Conservation (phyloP, 2,888 invertebrate genomes). For the Liodrosophila aerea region DNA sequence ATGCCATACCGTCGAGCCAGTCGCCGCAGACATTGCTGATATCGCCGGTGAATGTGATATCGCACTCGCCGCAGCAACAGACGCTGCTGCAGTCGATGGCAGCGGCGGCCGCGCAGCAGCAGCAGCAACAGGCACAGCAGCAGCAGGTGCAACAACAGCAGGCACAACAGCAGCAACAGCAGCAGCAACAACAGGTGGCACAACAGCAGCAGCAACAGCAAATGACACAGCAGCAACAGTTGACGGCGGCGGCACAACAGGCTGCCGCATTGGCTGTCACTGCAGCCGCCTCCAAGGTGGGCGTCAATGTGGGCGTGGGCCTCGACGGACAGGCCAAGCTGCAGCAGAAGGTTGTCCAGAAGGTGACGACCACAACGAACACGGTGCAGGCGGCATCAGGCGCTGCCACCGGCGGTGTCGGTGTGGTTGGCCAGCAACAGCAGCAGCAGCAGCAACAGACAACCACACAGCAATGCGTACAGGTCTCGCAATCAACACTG, state of each 20-base stretch:
- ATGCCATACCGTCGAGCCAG: conserved; percentile 90
- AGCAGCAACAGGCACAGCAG: conserved; percentile 73
- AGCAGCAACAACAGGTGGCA: conserved; percentile 54
- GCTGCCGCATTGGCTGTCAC: conserved; percentile 37
- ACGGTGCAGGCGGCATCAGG: conserved; percentile 74
- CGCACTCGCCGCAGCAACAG: conserved; percentile 81
- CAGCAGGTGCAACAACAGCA: conserved; percentile 65
- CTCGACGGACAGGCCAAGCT: conserved; percentile 78
- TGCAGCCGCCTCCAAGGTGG: conserved; percentile 41
- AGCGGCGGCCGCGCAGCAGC: conserved; percentile 68
- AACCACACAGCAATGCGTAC: conserved; percentile 87
- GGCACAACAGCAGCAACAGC: conserved; percentile 78
- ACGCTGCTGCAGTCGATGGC: conserved; percentile 81
- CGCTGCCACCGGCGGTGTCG: conserved; percentile 16
- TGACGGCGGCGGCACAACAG: conserved; percentile 55
- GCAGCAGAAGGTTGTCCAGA: conserved; percentile 84
- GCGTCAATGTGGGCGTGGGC: conserved; percentile 21
- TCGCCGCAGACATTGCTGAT: conserved; percentile 90
- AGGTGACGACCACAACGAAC: conserved; percentile 82
- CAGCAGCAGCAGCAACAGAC: conserved; percentile 80
- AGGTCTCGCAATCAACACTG: conserved; percentile 87
- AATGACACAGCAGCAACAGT: conserved; percentile 42
- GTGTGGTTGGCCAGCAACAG: conserved; percentile 43
- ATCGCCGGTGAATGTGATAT: conserved; percentile 83
- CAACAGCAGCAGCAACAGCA: conserved; percentile 52